phyloP scores from a whole-genome alignment of 2,113 vertebrate genomes.

The Rhinogobius similis region DNA sequence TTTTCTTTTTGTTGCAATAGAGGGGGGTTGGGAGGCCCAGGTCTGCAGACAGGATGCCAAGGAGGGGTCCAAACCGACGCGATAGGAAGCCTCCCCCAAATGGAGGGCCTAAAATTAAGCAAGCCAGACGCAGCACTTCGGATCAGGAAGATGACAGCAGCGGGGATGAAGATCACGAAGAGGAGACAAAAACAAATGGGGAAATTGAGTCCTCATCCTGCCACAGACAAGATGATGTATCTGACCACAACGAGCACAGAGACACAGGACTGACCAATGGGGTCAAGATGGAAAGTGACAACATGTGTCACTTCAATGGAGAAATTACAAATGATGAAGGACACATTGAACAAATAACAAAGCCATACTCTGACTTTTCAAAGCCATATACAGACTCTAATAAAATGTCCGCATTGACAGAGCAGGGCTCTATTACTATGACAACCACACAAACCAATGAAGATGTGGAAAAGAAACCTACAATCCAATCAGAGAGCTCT shows the following conservation, averaged over 20 bases:
- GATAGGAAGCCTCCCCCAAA: constrained; percentile 67
- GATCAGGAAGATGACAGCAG: constrained; percentile 73
- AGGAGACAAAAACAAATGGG: constrained; percentile 37
- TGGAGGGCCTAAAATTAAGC: constrained; percentile 61
- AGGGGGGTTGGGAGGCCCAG: constrained; percentile 57
- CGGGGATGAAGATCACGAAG: constrained; percentile 63
- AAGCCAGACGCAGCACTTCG: constrained; percentile 64
- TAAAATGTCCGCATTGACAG: constrained; percentile 33
- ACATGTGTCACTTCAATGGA: constrained; percentile 32
- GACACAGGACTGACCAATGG: constrained; percentile 75
- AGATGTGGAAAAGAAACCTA: constrained; percentile 50
- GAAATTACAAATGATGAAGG: constrained; percentile 56
- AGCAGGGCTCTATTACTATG: constrained; percentile 53
- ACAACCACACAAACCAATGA: constrained; percentile 50
- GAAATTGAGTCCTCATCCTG: constrained; percentile 30
- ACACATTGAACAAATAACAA: constrained; percentile 69
- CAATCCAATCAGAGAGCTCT: constrained; percentile 53
- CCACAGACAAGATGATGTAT: constrained; percentile 48
- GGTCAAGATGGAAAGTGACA: constrained; percentile 62
- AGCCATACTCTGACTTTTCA: constrained; percentile 71
- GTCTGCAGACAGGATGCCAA: constrained; percentile 55
- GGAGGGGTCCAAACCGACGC: constrained; percentile 57
- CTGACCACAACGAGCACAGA: constrained; percentile 78
- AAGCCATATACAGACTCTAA: constrained; percentile 61
- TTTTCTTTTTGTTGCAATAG: constrained; percentile 28